Evolutionary conservation across 2,888 invertebrate genomes (phyloP).

Genomic region (Sarcophaga caerulescens): DNA sequence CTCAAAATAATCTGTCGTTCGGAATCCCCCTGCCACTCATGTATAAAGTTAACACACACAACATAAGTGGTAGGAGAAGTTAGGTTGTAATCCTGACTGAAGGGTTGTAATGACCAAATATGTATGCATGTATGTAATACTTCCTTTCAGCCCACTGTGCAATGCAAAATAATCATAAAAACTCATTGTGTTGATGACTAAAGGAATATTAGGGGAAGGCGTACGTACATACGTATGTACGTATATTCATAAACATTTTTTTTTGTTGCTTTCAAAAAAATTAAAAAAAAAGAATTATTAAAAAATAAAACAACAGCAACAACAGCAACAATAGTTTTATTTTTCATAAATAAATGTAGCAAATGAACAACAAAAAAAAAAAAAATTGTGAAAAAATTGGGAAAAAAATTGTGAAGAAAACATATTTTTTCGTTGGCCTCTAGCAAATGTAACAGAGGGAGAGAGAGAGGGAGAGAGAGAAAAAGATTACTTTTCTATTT

Average conservation of each 20-base stretch:
- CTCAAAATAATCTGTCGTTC: too few species aligned
- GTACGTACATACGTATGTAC: background rate
- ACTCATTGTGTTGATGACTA: conserved; percentile 12
- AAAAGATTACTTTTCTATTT: too few species aligned
- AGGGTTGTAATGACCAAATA: too few species aligned
- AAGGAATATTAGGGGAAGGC: background rate
- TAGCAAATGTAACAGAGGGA: background rate
- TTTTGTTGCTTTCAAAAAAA: background rate
- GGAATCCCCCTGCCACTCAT: too few species aligned
- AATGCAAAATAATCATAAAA: background rate
- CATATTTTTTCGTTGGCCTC: background rate
- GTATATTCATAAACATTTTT: background rate
- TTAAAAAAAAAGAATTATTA: background rate
- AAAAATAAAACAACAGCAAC: background rate
- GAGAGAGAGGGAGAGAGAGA: too few species aligned
- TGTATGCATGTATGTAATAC: too few species aligned
- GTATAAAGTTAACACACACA: too few species aligned
- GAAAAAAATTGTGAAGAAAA: too few species aligned
- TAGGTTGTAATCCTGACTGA: too few species aligned
- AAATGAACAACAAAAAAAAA: background rate
- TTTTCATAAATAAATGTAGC: background rate
- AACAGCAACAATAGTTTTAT: background rate
- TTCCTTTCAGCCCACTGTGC: background rate
- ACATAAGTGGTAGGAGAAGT: too few species aligned
- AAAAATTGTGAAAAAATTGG: background rate